Base-by-base conservation (phyloP, 2,888 invertebrate genomes). In the Pollenia angustigena region DNA sequence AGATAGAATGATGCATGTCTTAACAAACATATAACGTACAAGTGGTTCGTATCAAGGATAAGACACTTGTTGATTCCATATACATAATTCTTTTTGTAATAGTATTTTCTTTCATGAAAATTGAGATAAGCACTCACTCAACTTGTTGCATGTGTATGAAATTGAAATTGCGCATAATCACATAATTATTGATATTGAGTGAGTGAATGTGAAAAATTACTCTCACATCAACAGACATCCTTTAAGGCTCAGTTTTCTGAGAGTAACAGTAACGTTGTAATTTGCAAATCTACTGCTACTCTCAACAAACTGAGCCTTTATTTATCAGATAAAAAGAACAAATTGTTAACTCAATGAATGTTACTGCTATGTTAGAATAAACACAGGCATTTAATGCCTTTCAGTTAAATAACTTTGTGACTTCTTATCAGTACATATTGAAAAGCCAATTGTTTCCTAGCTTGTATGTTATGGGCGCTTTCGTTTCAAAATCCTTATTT, bases 121-220 rank as follows among this genome's bases (percentile, higher is more conserved):
- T 56, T 71, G 56, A 32, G 32, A 14, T 11, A 6, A 46, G 7
- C 16, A 74, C 74, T 32, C 6, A 32, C 32, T 74, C 81, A 74
- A 81, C 81, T 66, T 81, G 81, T 81, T 81, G 81, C 66, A 58
- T 81, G 40, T 10, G 6, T 9, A 23, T 40, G 11, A 40, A 56
- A 74, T 12, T 40, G 11, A 40, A 56, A 74, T 12, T 81, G 81
- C 81, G 81, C 81, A 81, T n/a, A 66, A 42, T 81, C 81, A 56
- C 8, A n/a, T 8, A 66, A 14, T 4, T 42, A 50, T 40, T 1
- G 72, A 58, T 18, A 56, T 50, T 81, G 64, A 81, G 6, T 6
- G 32, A 32, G 64, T 74, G 11, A 42, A 12, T 56, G 18, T 56
- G 7, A n/a, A 48, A 23, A 32, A 32, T 4, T 32, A 62, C 16